Conservation (phyloP, 2,797 vertebrate species). For the Zalophus californianus region DNA sequence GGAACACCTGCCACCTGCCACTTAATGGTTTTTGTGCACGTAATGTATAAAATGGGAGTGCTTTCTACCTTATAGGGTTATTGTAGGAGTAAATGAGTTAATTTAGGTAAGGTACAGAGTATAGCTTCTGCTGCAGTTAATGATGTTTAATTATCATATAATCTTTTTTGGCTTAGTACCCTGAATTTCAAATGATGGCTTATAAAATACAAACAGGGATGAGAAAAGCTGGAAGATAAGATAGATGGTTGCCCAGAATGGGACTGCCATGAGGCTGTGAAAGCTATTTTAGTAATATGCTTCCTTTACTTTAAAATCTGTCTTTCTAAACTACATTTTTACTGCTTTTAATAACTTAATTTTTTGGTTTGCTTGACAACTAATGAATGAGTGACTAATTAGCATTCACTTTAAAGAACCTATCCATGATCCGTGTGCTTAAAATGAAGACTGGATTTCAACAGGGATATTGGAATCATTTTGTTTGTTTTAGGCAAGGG, state of each 20-base stretch:
- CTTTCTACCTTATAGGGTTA: not conserved
- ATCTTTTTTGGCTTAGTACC: constrained; percentile 75
- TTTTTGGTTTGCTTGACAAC: constrained; percentile 87
- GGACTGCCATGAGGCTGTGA: constrained; percentile 92
- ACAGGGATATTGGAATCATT: constrained; percentile 88
- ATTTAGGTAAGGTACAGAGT: constrained; percentile 54
- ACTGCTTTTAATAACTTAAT: constrained; percentile 85
- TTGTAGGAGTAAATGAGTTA: constrained; percentile 54
- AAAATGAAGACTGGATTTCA: constrained; percentile 82
- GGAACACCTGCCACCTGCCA: constrained; percentile 80
- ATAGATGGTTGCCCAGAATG: constrained; percentile 78
- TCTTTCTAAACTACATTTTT: constrained; percentile 87
- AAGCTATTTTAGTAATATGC: constrained; percentile 90
- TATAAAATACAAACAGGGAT: constrained; percentile 53
- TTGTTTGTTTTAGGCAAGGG: constrained; percentile 96
- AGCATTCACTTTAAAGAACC: constrained; percentile 78
- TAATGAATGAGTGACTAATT: constrained; percentile 81
- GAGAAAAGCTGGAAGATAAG: constrained; percentile 59
- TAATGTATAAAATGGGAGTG: constrained; percentile 4
- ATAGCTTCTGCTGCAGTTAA: constrained; percentile 73
- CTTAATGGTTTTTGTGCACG: constrained; percentile 77
- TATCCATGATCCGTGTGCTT: constrained; percentile 85
- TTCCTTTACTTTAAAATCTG: constrained; percentile 88
- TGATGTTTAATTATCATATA: constrained; percentile 59
- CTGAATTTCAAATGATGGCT: constrained; percentile 70